phyloP scores from a whole-genome alignment of 2,797 vertebrate genomes.

The Pangasius larnaudii region DNA sequence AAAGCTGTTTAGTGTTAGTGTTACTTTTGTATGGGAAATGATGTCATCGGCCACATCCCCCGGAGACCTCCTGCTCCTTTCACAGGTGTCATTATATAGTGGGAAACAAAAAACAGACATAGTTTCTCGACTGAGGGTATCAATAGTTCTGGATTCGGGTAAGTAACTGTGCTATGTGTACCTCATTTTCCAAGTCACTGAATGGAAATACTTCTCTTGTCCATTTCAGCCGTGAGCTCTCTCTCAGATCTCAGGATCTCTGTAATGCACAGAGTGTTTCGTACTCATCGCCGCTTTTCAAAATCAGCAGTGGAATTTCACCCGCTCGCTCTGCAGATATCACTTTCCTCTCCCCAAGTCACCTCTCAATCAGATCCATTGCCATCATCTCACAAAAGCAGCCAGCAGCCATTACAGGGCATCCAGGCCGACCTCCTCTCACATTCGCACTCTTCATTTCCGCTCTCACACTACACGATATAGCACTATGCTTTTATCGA shows the following conservation, averaged over 20 bases:
- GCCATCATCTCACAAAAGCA: constrained; percentile 45
- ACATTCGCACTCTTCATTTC: constrained; percentile 15
- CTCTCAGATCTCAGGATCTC: not conserved
- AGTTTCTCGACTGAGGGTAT: not conserved
- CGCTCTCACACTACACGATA: not conserved
- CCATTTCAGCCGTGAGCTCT: not conserved
- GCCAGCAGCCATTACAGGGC: constrained; percentile 32
- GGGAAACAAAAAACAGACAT: not conserved
- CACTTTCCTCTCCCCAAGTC: constrained; percentile 44
- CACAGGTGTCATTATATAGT: not conserved
- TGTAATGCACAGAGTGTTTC: constrained; percentile 2
- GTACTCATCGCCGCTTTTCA: constrained; percentile 23
- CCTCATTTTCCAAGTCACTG: not conserved
- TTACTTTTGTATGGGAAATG: not conserved
- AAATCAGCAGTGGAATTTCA: constrained; percentile 42
- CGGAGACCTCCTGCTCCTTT: not conserved
- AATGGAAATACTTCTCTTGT: not conserved
- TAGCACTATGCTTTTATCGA: constrained; percentile 13
- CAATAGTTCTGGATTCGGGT: not conserved
- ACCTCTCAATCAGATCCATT: constrained; percentile 47
- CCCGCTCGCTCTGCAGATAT: constrained; percentile 19
- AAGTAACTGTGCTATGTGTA: not conserved
- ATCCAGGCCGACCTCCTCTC: constrained; percentile 15
- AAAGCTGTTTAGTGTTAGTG: not conserved
- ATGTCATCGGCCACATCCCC: not conserved